Conservation (phyloP, 2,113 vertebrate species). For the Poeciliopsis prolifica region DNA sequence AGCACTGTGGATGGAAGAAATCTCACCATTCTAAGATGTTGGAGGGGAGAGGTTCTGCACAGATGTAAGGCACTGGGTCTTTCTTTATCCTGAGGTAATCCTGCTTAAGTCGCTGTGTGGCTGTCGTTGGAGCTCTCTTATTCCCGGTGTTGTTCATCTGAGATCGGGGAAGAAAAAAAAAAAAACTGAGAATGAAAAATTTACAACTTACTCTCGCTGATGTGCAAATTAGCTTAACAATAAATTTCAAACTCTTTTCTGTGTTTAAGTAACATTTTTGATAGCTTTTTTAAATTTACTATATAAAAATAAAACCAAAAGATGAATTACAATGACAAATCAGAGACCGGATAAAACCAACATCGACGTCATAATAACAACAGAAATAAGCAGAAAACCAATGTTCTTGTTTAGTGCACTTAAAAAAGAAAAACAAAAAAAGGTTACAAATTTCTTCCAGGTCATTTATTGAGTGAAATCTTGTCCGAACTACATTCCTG, state of each 20-base stretch:
- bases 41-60: conserved; percentile 95
- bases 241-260: too few relatives aligned
- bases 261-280: not conserved
- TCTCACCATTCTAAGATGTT: conserved; percentile 97
- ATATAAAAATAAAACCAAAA: not conserved
- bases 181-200: not conserved
- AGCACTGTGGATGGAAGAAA: not conserved
- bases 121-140: conserved; percentile 96
- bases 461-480: not conserved
- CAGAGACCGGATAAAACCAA: too few relatives aligned
- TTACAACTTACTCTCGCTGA: not conserved
- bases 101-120: conserved; percentile 95
- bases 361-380: not conserved
- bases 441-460: too few relatives aligned
- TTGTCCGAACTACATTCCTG: not conserved
- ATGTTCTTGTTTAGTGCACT: not conserved
- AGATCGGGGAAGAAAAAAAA: conserved; percentile 19
- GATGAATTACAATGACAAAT: not conserved
- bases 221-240: not conserved
- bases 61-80: conserved; percentile 99
- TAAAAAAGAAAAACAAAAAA: not conserved
- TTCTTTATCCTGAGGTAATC: conserved; percentile 99
- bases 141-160: conserved; percentile 95
- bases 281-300: not conserved
- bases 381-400: not conserved